These are phyloP conservation scores for Oryzias melastigma DNA, from an alignment of 2,113 vertebrate genomes.

Conservation along the genomic window DNA sequence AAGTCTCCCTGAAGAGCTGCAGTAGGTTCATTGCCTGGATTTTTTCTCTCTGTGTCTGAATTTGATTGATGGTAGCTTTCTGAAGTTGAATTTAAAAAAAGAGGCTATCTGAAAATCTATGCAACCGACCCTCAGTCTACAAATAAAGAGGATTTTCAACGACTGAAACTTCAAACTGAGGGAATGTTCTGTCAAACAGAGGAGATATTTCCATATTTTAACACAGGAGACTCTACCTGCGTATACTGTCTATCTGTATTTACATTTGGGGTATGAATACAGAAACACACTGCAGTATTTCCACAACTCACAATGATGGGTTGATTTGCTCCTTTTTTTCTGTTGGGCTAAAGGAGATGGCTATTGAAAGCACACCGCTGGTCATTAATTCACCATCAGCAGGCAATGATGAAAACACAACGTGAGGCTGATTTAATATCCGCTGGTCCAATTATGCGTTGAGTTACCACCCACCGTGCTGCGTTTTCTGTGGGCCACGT, in stretches of 20 bases:
- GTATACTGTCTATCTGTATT: not conserved
- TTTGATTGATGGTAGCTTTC: too few relatives aligned
- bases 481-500: slow-evolving; percentile 6
- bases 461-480: slow-evolving; percentile 20
- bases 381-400: slow-evolving; percentile 58
- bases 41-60: too few relatives aligned
- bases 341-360: slow-evolving; percentile 11
- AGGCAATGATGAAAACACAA: slow-evolving; percentile 63
- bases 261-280: slow-evolving; percentile 5
- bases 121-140: too few relatives aligned
- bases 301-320: slow-evolving; percentile 11
- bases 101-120: too few relatives aligned
- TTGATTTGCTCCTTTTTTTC: slow-evolving; percentile 19
- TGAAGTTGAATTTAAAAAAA: too few relatives aligned
- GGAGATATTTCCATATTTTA: not conserved
- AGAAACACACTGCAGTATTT: slow-evolving; percentile 24
- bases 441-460: slow-evolving; percentile 51
- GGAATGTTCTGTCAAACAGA: too few relatives aligned
- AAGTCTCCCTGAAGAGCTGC: too few relatives aligned
- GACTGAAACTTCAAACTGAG: too few relatives aligned
- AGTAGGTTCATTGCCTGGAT: too few relatives aligned
- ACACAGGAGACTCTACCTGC: slow-evolving; percentile 15
- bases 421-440: slow-evolving; percentile 63
- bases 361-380: slow-evolving; percentile 32
- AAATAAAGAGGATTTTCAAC: too few relatives aligned